Conservation (phyloP, 2,797 vertebrate species). For the Artibeus lituratus region DNA sequence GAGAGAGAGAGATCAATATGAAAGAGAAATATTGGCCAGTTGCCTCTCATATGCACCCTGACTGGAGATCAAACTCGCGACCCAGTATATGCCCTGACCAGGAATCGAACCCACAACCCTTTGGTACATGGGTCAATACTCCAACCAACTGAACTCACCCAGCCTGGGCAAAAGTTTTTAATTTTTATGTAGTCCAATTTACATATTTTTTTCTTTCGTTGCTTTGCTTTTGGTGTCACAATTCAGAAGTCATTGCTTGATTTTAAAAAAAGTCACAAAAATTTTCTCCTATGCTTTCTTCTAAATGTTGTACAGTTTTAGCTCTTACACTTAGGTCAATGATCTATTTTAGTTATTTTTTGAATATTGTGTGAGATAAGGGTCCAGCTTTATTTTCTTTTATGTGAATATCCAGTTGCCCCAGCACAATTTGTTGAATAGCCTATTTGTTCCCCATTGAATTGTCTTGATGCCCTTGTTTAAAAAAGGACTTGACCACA, state of each 20-base stretch:
- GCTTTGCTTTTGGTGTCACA: background rate
- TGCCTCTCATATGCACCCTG: background rate
- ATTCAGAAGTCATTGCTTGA: background rate
- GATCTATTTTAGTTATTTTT: constrained; percentile 3
- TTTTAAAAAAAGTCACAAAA: background rate
- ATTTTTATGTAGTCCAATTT: background rate
- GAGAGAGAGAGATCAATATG: background rate
- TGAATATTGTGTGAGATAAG: background rate
- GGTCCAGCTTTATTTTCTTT: background rate
- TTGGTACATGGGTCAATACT: background rate
- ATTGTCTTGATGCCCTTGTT: background rate
- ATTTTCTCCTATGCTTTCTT: background rate
- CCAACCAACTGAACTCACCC: background rate
- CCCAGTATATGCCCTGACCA: too few relatives aligned
- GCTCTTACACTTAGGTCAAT: background rate
- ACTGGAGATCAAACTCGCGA: accelerated
- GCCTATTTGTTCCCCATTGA: background rate
- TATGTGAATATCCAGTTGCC: background rate
- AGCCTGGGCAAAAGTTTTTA: background rate
- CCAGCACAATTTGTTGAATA: background rate
- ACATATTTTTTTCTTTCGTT: background rate
- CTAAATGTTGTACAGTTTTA: background rate
- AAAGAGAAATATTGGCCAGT: background rate
- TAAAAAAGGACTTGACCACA: background rate
- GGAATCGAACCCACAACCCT: background rate